A percentile compares a stretch with the other conserved stretches of the same genome.
These are phyloP conservation scores for Pyxicephalus adspersus DNA, from an alignment of 2,113 vertebrate species.

Conservation along the genomic window DNA sequence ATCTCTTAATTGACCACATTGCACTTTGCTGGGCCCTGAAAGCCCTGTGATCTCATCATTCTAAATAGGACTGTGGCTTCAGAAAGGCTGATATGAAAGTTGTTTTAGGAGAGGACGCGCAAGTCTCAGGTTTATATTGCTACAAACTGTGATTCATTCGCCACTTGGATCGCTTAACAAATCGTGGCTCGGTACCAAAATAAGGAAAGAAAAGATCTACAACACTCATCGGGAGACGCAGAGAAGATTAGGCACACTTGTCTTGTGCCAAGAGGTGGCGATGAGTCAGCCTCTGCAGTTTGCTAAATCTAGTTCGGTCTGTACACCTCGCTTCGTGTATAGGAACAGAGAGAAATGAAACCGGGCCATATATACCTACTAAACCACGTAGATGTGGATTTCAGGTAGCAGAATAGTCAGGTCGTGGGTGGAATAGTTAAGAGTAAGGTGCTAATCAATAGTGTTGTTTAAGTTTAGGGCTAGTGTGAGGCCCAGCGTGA, in stretches of 20 bases:
- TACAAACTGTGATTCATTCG: conserved; percentile 20
- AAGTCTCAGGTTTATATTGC: conserved; percentile 1
- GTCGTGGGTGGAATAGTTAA: no score
- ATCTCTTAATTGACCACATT: conserved; percentile 1
- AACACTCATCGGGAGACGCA: not conserved
- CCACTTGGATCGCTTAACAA: conserved; percentile 22
- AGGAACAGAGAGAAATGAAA: not conserved
- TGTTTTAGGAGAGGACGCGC: conserved; percentile 1
- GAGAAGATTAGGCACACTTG: not conserved
- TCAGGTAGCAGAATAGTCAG: no score
- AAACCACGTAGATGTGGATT: no score
- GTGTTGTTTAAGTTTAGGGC: no score
- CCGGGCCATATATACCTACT: no score
- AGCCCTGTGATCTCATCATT: conserved; percentile 21
- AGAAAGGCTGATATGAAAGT: not conserved
- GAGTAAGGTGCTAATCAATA: no score
- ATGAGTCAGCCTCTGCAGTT: conserved; percentile 14
- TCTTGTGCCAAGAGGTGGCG: conserved; percentile 9
- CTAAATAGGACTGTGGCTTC: conserved; percentile 11
- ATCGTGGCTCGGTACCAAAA: not conserved
- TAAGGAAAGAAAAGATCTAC: conserved; percentile 5
- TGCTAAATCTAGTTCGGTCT: conserved; percentile 4
- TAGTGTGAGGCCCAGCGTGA: no score
- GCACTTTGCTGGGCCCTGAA: conserved; percentile 9
- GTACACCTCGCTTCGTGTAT: not conserved